These are phyloP conservation scores for Drosophila willistoni DNA, from an alignment of 1,140 invertebrate species.

Conservation along the genomic window DNA sequence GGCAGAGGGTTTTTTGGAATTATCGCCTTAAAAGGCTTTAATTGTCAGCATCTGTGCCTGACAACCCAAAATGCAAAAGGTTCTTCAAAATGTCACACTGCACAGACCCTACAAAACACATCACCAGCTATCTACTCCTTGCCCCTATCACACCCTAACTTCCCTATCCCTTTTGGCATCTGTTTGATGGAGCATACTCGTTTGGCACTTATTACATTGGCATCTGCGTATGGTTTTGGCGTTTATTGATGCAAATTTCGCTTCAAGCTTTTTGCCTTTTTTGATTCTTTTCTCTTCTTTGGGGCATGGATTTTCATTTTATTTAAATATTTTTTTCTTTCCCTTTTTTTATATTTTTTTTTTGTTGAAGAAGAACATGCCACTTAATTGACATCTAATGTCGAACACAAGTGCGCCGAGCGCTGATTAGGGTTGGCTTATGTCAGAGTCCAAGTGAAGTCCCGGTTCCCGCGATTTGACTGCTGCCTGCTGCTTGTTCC, in stretches of 20 bases:
- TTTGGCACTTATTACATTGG: conserved; percentile 78
- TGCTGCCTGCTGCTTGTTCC: not conserved
- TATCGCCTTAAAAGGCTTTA: conserved; percentile 54
- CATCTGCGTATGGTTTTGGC: conserved; percentile 78
- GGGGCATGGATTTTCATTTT: conserved; percentile 5
- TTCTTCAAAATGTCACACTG: conserved; percentile 43
- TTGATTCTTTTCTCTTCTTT: conserved; percentile 19
- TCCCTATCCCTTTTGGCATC: conserved; percentile 18
- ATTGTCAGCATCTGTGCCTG: conserved; percentile 73
- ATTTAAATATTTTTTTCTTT: not conserved
- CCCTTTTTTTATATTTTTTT: conserved; percentile 16
- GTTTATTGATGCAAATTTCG: conserved; percentile 79
- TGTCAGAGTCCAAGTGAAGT: conserved; percentile 20
- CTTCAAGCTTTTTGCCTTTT: conserved; percentile 39
- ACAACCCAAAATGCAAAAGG: conserved; percentile 77
- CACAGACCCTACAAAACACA: conserved; percentile 6
- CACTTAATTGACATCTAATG: conserved; percentile 78
- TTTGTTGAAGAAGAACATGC: conserved; percentile 26
- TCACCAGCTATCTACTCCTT: not conserved
- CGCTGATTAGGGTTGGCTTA: conserved; percentile 75
- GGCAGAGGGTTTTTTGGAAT: conserved; percentile 18
- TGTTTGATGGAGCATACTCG: conserved; percentile 73
- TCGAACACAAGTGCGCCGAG: conserved; percentile 73
- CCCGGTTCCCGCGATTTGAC: conserved; percentile 8
- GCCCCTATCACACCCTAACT: not conserved